Evolutionary conservation across 2,888 invertebrate species (phyloP), one percentile per base, ranked within the genome.

Genomic region (Gortyna flavago): DNA sequence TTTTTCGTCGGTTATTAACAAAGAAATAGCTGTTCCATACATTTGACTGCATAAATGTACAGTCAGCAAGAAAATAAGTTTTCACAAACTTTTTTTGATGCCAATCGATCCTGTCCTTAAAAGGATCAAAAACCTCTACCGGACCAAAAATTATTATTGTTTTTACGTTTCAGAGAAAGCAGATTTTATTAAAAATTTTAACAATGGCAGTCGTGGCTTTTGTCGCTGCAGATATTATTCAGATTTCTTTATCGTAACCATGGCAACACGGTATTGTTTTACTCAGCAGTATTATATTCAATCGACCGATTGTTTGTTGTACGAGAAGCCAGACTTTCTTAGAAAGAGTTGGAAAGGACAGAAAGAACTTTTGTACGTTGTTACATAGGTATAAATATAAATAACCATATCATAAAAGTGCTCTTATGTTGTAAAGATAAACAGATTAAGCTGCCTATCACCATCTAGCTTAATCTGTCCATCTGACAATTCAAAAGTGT

Each of bases 201-300:
- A 48, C 18, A 41, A 38, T 64, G 21, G 5, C 57, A 2, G 1
- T 57, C 6, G 9, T 13, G 13, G 7, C 25, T 41, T 8, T 41
- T 69, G n/a, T 35, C 2, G 1, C 7, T n/a, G 21, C 11, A 8
- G 44, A 1, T 38, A 16, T 65, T 65, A 35, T 57, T 64, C 18
- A 38, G 38, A 64, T 29, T 75, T 41, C 6, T 54, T 38, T 7
- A 29, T 7, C 16, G 57, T 84, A 79, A 44, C 54, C 64, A 69
- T 79, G 59, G 79, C 2, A 72, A 83, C 44, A 2, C 51, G 16
- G 62, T 44, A 70, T 73, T 66, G 25, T 66, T 84, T 84, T 72
- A n/a, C 68, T 35, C 64, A 54, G 29, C 59, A 78, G 71, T 81
- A 72, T 78, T 78, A 41, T 38, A 65, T 72, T 79, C 16, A 51